Percentiles rank a stretch among this genome's conserved stretches.
These are phyloP conservation scores for Tachina lurida DNA, from an alignment of 2,888 invertebrate species.

Conservation along the genomic window DNA sequence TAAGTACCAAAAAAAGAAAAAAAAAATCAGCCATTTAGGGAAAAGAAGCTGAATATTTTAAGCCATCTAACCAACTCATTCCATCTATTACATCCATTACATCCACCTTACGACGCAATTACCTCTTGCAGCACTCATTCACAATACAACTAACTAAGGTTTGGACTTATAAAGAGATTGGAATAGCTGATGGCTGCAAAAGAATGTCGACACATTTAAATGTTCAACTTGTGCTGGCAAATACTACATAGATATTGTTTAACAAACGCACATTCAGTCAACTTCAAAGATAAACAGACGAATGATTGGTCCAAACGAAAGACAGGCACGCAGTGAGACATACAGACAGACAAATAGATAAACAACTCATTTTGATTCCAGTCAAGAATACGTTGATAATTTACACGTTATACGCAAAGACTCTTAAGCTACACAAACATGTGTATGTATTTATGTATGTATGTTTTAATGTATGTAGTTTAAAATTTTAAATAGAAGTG, in stretches of 20 bases:
- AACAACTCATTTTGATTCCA: conserved; percentile 76
- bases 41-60: not conserved
- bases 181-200: conserved; percentile 51
- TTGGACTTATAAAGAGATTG: conserved; percentile 23
- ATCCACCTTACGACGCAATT: conserved; percentile 24
- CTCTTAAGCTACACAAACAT: conserved; percentile 28
- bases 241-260: conserved; percentile 23
- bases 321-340: conserved; percentile 2
- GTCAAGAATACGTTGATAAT: conserved; percentile 77
- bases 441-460: no score
- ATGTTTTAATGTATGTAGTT: not conserved
- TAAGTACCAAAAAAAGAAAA: conserved; percentile 2
- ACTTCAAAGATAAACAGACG: conserved; percentile 41
- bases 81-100: conserved; percentile 17
- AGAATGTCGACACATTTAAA: conserved; percentile 62
- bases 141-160: not conserved
- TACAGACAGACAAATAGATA: conserved; percentile 56
- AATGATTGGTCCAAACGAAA: not conserved
- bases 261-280: conserved; percentile 29
- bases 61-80: conserved; percentile 2
- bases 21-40: conserved; percentile 7
- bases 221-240: conserved; percentile 57
- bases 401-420: conserved; percentile 76
- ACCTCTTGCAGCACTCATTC: not conserved
- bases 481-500: conserved; percentile 44